These are phyloP conservation scores for Xiphorhynchus elegans DNA, from an alignment of 2,113 vertebrate genomes.

Conservation along the genomic window DNA sequence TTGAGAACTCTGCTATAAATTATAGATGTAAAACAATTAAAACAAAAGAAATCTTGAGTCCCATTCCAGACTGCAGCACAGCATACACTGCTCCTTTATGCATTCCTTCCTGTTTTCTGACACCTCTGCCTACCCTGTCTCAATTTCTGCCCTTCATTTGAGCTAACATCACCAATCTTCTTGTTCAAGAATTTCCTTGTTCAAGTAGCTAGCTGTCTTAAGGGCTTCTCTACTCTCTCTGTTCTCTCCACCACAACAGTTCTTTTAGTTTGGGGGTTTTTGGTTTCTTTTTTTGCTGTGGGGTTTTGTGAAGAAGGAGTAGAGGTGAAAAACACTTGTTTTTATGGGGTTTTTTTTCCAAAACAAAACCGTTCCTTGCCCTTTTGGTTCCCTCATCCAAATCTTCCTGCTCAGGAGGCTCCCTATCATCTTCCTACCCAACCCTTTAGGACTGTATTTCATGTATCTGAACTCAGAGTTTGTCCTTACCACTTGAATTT, in stretches of 20 bases:
- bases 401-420: background rate
- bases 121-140: background rate
- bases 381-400: background rate
- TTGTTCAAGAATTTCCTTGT: background rate
- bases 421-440: background rate
- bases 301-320: background rate
- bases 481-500: background rate
- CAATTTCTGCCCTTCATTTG: background rate
- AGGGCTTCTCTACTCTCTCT: background rate
- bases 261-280: background rate
- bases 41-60: background rate
- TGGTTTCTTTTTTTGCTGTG: background rate
- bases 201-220: background rate
- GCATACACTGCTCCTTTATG: background rate
- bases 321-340: no score
- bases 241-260: background rate
- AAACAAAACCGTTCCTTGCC: background rate
- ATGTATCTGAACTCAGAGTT: background rate
- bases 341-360: background rate
- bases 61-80: background rate
- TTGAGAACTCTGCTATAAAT: background rate
- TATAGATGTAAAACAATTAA: background rate
- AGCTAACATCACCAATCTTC: background rate
- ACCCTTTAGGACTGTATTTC: background rate
- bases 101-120: background rate